These are phyloP conservation scores for Epiblema foenella DNA, from an alignment of 2,888 invertebrate species.

Conservation along the genomic window DNA sequence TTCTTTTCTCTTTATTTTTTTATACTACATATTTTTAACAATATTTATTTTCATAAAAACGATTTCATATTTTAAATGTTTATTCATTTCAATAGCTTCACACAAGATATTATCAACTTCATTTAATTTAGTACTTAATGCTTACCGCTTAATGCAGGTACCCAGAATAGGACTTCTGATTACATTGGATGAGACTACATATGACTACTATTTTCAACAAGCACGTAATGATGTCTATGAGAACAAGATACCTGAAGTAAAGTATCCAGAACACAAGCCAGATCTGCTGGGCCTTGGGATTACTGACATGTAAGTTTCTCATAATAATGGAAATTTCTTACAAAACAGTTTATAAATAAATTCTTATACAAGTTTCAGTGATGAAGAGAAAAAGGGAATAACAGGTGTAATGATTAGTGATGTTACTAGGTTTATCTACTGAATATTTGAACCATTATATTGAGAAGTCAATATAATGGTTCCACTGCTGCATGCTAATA, in stretches of 20 bases:
- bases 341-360: no score
- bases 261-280: slow-evolving; percentile 90
- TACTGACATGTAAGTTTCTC: slow-evolving; percentile 89
- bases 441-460: no score
- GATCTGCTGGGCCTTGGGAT: slow-evolving; percentile 94
- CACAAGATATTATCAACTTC: background rate
- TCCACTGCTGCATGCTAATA: background rate
- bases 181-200: slow-evolving; percentile 89
- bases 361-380: no score
- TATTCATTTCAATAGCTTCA: background rate
- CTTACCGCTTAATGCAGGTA: slow-evolving; percentile 65
- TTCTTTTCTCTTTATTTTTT: background rate
- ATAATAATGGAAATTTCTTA: no score
- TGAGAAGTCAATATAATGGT: slow-evolving; percentile 1
- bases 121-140: slow-evolving; percentile 19
- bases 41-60: background rate
- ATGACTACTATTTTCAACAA: slow-evolving; percentile 94
- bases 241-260: slow-evolving; percentile 91
- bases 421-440: background rate
- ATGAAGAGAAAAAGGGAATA: background rate
- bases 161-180: slow-evolving; percentile 86
- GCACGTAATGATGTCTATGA: slow-evolving; percentile 92
- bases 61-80: background rate
- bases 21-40: background rate
- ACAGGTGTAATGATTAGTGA: background rate